Evolutionary conservation across 1,140 invertebrate species (phyloP), one percentile per base, ranked within the genome.

Genomic region (Lordiphosa collinella): DNA sequence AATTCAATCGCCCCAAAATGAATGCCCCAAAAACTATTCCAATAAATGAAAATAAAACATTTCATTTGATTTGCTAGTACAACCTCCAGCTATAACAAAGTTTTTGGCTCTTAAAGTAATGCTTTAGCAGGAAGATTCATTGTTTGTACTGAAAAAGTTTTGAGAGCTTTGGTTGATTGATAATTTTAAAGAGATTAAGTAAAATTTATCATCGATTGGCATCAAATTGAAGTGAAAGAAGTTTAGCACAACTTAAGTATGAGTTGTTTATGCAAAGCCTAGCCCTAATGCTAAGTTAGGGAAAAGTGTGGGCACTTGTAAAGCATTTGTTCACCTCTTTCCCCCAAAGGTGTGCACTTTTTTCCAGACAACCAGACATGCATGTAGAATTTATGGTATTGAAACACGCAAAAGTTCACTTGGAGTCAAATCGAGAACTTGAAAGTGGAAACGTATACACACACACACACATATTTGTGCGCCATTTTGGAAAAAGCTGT

Each of bases 31-130:
- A 75, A 69, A 75, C 56, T 71, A 71, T 67, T 49, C 76, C 67
- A 80, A 82, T 82, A 82, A 84, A 82, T 84, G 73, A 84, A 60
- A 76, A 84, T 84, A 78, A 80, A 73, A 84, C 78, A 84, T 84
- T 84, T 84, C 50, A 46, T 79, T 67, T 56, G 32, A 58, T 62
- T 36, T 49, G 49, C 31, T 10, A 18, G n/a, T 16, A 14, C 13
- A 13, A 7, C 12, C 16, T 18, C 29, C 44, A 34, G 11, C 35
- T 10, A 3, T 18, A 18, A 18, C n/a, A n/a, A n/a, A n/a, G n/a
- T n/a, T n/a, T n/a, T n/a, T n/a, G n/a, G n/a, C n/a, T n/a, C n/a
- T n/a, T n/a, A n/a, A n/a, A n/a, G n/a, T n/a, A n/a, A n/a, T n/a
- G n/a, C n/a, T n/a, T n/a, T n/a, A n/a, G n/a, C n/a, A n/a, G n/a